These are phyloP conservation scores for Thripadectes ignobilis DNA, from an alignment of 2,797 vertebrate species.

Conservation along the genomic window DNA sequence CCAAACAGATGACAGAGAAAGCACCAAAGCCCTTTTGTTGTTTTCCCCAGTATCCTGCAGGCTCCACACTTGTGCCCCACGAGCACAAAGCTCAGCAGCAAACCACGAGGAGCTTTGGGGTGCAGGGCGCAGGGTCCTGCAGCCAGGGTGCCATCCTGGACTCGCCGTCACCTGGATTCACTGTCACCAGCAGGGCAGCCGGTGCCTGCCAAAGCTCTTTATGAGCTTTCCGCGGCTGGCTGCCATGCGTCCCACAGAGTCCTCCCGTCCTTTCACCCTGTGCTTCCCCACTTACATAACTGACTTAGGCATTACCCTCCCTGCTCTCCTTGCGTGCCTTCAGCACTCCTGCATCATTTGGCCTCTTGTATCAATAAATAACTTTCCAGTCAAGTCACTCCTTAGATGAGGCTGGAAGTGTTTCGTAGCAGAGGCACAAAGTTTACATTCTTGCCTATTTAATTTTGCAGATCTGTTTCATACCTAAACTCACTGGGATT, in stretches of 20 bases:
- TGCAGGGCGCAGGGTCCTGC: neutral
- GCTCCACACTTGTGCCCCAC: fast-evolving
- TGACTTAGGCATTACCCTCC: neutral
- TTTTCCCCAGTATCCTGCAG: neutral
- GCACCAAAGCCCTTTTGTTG: neutral
- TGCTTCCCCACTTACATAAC: slow-evolving; percentile 46
- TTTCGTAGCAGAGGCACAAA: neutral
- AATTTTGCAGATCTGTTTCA: neutral
- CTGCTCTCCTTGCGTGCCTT: neutral
- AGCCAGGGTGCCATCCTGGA: fast-evolving
- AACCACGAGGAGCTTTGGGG: fast-evolving
- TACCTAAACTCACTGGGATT: neutral
- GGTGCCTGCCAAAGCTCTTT: slow-evolving; percentile 47
- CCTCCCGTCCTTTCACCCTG: slow-evolving; percentile 35
- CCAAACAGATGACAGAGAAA: neutral
- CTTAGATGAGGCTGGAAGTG: neutral
- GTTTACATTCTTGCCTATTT: neutral
- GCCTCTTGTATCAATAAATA: neutral
- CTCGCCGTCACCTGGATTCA: neutral
- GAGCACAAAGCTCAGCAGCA: neutral
- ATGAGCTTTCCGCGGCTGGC: slow-evolving; percentile 44
- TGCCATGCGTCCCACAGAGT: neutral
- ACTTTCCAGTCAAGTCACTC: neutral
- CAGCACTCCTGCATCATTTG: neutral
- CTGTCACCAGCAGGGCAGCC: neutral